Evolutionary conservation across 2,888 invertebrate species (phyloP).

Genomic region (Calliphora vomitoria): DNA sequence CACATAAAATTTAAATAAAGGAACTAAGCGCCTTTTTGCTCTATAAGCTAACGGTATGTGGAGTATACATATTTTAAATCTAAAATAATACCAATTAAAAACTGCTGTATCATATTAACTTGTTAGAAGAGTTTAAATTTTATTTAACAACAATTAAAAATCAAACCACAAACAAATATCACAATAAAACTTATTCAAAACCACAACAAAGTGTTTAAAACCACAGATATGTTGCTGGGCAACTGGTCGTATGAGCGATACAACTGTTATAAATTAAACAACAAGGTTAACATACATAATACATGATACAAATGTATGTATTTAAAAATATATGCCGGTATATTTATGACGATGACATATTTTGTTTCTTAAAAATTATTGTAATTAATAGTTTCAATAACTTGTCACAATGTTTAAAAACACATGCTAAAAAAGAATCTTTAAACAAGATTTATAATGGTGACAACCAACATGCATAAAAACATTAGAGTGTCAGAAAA

Average conservation of each 20-base stretch:
- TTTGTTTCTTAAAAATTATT: neutral
- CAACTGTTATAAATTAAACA: neutral
- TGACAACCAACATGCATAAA: too few relatives aligned
- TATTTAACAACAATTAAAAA: neutral
- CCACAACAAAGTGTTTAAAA: neutral
- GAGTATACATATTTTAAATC: too few relatives aligned
- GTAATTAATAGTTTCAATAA: neutral
- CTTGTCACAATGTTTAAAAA: neutral
- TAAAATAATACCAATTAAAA: too few relatives aligned
- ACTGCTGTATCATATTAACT: too few relatives aligned
- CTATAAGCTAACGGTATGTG: too few relatives aligned
- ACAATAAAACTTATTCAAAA: neutral
- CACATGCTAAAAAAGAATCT: neutral
- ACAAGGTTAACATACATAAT: neutral
- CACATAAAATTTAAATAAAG: too few relatives aligned
- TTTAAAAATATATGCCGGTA: neutral
- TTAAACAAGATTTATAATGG: neutral
- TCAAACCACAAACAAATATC: neutral
- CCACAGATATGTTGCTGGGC: neutral
- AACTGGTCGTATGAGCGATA: constrained; percentile 3
- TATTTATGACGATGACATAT: neutral
- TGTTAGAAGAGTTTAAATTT: neutral
- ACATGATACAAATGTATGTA: neutral
- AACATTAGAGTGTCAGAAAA: too few relatives aligned
- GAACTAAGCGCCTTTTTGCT: too few relatives aligned